Conservation (phyloP, 2,797 vertebrate genomes). For the Helarctos malayanus region DNA sequence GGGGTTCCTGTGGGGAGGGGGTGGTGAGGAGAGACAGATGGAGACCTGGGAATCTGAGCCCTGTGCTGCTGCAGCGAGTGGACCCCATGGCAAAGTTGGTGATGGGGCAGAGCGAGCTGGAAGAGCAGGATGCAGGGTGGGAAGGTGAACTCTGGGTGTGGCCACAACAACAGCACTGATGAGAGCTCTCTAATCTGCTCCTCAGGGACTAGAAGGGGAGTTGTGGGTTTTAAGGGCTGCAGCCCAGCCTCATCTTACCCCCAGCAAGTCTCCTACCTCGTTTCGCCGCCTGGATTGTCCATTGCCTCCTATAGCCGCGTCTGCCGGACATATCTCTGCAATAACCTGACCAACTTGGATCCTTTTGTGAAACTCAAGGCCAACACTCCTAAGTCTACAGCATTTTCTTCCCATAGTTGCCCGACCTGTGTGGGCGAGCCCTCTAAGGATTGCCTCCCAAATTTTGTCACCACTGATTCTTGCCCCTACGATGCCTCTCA, state of each 20-base stretch:
- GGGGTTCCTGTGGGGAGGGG: background rate
- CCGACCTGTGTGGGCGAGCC: conserved; percentile 75
- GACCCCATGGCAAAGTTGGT: background rate
- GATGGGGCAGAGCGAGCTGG: background rate
- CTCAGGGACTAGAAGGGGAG: conserved; percentile 68
- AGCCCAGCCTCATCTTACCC: conserved; percentile 53
- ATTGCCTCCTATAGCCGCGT: conserved; percentile 65
- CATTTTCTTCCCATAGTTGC: conserved; percentile 43
- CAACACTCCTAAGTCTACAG: background rate
- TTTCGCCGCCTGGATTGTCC: conserved; percentile 76
- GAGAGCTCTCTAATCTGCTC: background rate
- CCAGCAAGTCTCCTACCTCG: conserved; percentile 58
- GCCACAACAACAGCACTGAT: background rate
- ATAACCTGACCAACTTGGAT: conserved; percentile 76
- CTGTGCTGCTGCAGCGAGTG: background rate
- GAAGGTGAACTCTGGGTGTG: background rate
- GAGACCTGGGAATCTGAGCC: background rate
- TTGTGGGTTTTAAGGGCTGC: conserved; percentile 83
- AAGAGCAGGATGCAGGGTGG: background rate
- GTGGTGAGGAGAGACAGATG: background rate
- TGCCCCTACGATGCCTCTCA: background rate
- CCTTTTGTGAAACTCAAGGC: conserved; percentile 69
- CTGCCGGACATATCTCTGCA: conserved; percentile 80
- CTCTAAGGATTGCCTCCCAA: conserved; percentile 68
- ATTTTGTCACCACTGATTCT: conserved; percentile 44